Conservation (phyloP, 2,113 vertebrate genomes). For the Tiliqua scincoides region DNA sequence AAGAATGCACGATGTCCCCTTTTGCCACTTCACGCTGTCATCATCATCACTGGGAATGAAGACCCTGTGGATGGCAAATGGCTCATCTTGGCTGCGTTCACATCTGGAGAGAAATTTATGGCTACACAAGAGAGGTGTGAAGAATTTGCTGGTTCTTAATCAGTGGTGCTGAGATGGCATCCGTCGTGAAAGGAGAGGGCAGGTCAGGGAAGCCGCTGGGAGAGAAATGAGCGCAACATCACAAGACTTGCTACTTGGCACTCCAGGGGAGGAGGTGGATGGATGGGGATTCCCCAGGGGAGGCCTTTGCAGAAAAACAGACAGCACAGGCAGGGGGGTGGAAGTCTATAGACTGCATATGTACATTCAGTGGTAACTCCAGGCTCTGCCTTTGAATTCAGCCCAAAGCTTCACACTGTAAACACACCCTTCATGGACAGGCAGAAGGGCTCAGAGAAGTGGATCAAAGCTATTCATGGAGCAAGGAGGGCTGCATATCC, state of each 20-base stretch:
- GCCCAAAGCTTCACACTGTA: no score
- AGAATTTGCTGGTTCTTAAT: background rate
- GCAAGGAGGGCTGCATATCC: background rate
- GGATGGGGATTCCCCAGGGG: background rate
- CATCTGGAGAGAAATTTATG: background rate
- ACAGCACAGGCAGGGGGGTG: background rate
- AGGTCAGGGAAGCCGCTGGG: rapidly evolving
- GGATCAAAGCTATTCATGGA: background rate
- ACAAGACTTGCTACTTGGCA: background rate
- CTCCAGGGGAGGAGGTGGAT: no score
- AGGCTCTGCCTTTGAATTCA: background rate
- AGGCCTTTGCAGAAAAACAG: background rate
- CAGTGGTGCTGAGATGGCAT: rapidly evolving
- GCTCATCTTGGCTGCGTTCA: background rate
- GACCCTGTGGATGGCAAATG: background rate
- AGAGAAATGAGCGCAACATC: rapidly evolving
- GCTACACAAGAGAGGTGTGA: background rate
- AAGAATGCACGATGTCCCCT: background rate
- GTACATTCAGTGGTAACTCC: background rate
- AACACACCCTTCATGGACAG: no score
- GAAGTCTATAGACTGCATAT: no score
- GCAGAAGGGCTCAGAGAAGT: background rate
- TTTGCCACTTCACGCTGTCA: background rate
- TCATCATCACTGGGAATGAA: background rate
- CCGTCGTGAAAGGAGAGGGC: background rate